phyloP scores from a whole-genome alignment of 1,140 invertebrate species.

The Calliphora vicina region DNA sequence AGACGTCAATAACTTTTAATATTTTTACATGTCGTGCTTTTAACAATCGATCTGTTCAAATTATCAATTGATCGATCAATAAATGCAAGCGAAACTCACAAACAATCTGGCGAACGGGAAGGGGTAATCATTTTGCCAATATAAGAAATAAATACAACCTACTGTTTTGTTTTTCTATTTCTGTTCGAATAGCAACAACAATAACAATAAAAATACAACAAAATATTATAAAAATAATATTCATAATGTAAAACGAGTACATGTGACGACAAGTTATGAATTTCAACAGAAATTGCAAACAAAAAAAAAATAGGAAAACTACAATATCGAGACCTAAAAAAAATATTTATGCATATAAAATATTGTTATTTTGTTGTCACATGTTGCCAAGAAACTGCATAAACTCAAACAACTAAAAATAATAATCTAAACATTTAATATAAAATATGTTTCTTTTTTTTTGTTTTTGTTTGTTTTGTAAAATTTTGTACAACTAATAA shows the following conservation, averaged over 20 bases:
- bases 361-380: slow-evolving; percentile 6
- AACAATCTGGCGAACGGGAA: background rate
- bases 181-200: background rate
- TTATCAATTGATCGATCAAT: slow-evolving; percentile 30
- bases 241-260: slow-evolving; percentile 18
- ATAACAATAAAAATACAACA: background rate
- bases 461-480: too few species aligned
- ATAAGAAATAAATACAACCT: slow-evolving; percentile 5
- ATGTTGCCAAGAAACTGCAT: slow-evolving; percentile 3
- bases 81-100: background rate
- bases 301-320: background rate
- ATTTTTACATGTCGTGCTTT: slow-evolving; percentile 29
- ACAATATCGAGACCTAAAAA: background rate
- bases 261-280: slow-evolving; percentile 24
- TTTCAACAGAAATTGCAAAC: background rate
- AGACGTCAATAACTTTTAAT: slow-evolving; percentile 24
- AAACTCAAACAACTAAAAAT: background rate
- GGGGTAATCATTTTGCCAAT: background rate
- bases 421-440: slow-evolving; percentile 10
- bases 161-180: background rate
- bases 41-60: slow-evolving; percentile 26
- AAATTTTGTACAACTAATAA: background rate
- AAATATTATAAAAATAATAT: slow-evolving; percentile 9
- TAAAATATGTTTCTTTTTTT: background rate
- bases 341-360: background rate